These are phyloP conservation scores for Andrena cerasifolii DNA, from an alignment of 1,140 invertebrate genomes.

Conservation along the genomic window DNA sequence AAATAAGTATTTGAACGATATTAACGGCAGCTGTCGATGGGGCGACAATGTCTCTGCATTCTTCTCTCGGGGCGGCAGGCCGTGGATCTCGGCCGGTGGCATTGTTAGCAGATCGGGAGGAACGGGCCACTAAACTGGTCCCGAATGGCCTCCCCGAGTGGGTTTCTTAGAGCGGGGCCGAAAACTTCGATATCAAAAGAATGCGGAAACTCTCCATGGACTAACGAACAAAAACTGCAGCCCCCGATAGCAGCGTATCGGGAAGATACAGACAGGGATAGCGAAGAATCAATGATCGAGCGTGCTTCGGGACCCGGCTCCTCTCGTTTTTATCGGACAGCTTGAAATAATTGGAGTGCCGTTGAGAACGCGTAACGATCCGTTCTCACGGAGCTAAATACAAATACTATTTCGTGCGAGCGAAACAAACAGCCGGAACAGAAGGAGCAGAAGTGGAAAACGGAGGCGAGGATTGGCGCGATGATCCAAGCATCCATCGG, in stretches of 20 bases:
- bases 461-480: neutral
- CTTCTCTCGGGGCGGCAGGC: slow-evolving; percentile 9
- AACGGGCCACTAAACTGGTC: slow-evolving; percentile 50
- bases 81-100: slow-evolving; percentile 57
- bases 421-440: neutral
- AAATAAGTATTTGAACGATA: slow-evolving; percentile 33
- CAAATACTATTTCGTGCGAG: neutral
- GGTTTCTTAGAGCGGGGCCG: slow-evolving; percentile 52
- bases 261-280: neutral
- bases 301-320: neutral
- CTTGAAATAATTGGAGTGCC: slow-evolving; percentile 16
- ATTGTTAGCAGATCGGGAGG: slow-evolving; percentile 61
- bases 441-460: neutral
- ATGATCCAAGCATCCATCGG: neutral
- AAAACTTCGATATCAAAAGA: slow-evolving; percentile 46
- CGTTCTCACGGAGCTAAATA: slow-evolving; percentile 6
- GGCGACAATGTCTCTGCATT: slow-evolving; percentile 16
- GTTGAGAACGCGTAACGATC: slow-evolving; percentile 10
- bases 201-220: slow-evolving; percentile 33
- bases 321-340: neutral
- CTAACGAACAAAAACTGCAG: slow-evolving; percentile 50
- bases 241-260: slow-evolving; percentile 3
- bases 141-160: slow-evolving; percentile 41
- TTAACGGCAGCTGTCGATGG: slow-evolving; percentile 7
- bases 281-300: slow-evolving; percentile 13